phyloP scores from a whole-genome alignment of 2,797 vertebrate species.

The Acipenser ruthenus region DNA sequence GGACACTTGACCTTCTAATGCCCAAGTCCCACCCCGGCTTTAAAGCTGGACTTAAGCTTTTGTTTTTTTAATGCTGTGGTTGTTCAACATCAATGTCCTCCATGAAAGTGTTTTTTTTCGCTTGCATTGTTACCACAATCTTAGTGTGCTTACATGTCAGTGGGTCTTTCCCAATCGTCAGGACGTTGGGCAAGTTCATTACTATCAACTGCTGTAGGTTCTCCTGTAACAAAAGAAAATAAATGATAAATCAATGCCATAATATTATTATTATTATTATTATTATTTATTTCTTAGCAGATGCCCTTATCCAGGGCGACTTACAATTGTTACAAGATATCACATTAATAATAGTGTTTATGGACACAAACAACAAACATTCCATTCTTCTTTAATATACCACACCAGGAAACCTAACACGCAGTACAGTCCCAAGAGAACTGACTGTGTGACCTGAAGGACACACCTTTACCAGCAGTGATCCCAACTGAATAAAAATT shows the following conservation, averaged over 20 bases:
- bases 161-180: constrained; percentile 88
- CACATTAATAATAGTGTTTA: too few species aligned
- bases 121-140: too few species aligned
- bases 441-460: neutral
- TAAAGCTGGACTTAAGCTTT: too few species aligned
- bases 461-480: constrained; percentile 9
- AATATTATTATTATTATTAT: too few species aligned
- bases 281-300: too few species aligned
- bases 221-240: constrained; percentile 61
- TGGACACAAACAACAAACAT: constrained; percentile 21
- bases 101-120: constrained; percentile 15
- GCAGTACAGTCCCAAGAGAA: neutral
- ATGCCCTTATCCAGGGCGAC: too few species aligned
- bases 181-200: constrained; percentile 89
- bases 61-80: too few species aligned
- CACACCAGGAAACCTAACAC: constrained; percentile 5
- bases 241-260: constrained; percentile 5
- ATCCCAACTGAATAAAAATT: neutral
- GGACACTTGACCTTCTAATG: too few species aligned
- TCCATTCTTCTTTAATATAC: neutral
- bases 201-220: constrained; percentile 88
- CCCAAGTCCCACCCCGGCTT: too few species aligned
- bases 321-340: too few species aligned
- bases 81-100: too few species aligned
- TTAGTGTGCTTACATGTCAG: constrained; percentile 72